phyloP scores from a whole-genome alignment of 2,888 invertebrate species.

The Podotricha telesiphe region DNA sequence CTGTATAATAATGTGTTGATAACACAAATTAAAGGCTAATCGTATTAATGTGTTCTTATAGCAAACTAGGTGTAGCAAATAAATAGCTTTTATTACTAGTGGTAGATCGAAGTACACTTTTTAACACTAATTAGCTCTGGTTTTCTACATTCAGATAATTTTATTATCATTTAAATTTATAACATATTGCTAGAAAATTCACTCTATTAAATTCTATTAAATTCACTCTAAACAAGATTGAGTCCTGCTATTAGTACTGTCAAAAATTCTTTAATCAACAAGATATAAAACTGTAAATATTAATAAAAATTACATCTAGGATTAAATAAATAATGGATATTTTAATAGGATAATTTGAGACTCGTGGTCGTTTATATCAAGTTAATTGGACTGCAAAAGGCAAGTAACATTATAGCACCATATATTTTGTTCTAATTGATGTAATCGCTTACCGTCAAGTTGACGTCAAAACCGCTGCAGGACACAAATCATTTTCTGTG shows the following conservation, averaged over 20 bases:
- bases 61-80: neutral
- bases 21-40: neutral
- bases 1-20: neutral
- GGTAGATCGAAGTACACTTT: neutral
- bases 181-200: no score
- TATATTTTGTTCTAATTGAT: conserved; percentile 23
- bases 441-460: conserved; percentile 28
- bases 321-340: neutral
- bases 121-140: neutral
- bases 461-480: conserved; percentile 24
- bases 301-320: no score
- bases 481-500: conserved; percentile 36
- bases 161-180: no score
- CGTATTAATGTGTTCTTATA: neutral
- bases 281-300: no score
- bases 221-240: no score
- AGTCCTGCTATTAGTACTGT: no score
- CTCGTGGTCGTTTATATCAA: conserved; percentile 3
- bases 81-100: neutral
- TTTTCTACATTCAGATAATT: no score
- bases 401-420: conserved; percentile 7
- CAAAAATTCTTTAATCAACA: no score
- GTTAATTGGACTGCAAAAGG: conserved; percentile 9
- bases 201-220: no score
- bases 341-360: conserved; percentile 8